Evolutionary conservation across 1,140 invertebrate species (phyloP), one percentile per base, ranked within the genome.

Genomic region (Aricia agestis): DNA sequence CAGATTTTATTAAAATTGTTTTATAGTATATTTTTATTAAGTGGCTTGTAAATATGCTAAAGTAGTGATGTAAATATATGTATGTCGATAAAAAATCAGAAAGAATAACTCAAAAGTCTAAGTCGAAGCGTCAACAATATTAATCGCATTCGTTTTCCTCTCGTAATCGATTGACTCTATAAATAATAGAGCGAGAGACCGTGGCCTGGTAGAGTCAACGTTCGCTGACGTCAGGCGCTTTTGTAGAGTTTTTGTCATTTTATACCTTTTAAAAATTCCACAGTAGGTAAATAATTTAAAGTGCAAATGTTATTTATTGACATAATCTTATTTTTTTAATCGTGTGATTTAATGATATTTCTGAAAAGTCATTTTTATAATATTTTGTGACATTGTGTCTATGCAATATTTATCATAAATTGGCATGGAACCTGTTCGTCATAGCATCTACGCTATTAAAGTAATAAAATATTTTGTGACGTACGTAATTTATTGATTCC

Each of bases 111-210:
- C 36, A 36, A 13, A 52, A 52, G 45, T 52, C 45, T 52, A 5
- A 5, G 7, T 9, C 13, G 10, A 52, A 52, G 45, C 45, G 45
- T 52, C 45, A 52, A 52, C 3, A 52, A 52, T 15, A 52, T 52
- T 52, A 11, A 52, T 11, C 45, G 45, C 13, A 52, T 52, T 52
- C 45, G 45, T 52, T 52, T 52, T 52, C 45, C 45, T 52, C 45
- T 52, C 11, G 45, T 52, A 52, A 52, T 52, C 45, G 45, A 52
- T 52, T 52, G 45, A 52, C 45, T 52, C 45, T 52, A 52, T 52
- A 52, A 52, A 52, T 52, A 52, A 52, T 52, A 52, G 45, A 52
- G 45, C 45, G 45, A 11, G 45, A 10, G 13, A 52, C 2, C 0
- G 45, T 52, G 0, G 13, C 0, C 6, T 52, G 0, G 13, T 15